Evolutionary conservation across 92 coral and sea anemone species (phyloP), one percentile per base, ranked within the genome.

Genomic region (Palythoa grandiflora): DNA sequence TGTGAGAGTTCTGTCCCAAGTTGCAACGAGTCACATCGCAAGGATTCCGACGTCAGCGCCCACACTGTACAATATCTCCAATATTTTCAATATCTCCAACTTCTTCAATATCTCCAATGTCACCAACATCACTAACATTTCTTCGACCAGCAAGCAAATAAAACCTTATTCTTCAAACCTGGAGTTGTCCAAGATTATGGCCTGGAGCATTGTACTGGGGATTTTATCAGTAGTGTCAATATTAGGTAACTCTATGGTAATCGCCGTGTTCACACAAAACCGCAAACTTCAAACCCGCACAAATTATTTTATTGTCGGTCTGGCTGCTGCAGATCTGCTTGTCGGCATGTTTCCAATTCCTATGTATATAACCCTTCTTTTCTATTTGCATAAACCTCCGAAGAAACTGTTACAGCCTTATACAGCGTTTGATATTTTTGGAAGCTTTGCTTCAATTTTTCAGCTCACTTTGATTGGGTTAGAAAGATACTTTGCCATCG

Each of bases 401-500:
- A 10, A 10, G 16, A 78, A 35, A 8, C 78, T 93, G 1, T 83
- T 20, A 37, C 68, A 12, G 1, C 77, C 85, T 47, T 91, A 85
- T 70, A 77, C 88, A 54, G 94, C 88, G 36, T 88, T 88, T 59
- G 96, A 93, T 54, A 90, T 93, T 5, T 93, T 93, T 79, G 90
- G 95, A 63, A 91, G 94, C 51, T 93, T 93, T 71, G 90, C 96
- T 28, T 93, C 94, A 14, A 93, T 93, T 36, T 93, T 91, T 73
- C 96, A 93, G 21, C 83, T 93, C 20, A 91, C 92, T 85, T 14
- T 91, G 19, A 93, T 93, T 77, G 90, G 94, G 10, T 73, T 93
- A 63, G 96, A 93, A 68, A 87, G 96, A 52, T 93, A 89, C 59
- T 93, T 91, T 61, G 96, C 96, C 8, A 91, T 93, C n/a, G 84